These are phyloP conservation scores for Motacilla alba DNA, from an alignment of 2,113 vertebrate genomes.

Conservation along the genomic window DNA sequence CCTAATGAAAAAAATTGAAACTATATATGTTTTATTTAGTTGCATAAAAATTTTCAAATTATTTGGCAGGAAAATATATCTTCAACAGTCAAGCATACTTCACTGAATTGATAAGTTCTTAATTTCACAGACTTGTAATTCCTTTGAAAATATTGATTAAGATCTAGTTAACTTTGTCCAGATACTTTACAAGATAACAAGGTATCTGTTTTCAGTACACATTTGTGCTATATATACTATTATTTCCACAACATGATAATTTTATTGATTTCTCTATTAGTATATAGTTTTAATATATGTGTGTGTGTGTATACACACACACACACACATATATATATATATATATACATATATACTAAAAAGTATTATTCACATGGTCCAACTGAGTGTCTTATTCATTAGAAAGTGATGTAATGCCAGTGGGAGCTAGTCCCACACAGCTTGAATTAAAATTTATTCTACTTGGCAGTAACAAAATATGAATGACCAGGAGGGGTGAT, in stretches of 20 bases:
- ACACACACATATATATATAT: not conserved
- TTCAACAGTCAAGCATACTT: not conserved
- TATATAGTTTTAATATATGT: not conserved
- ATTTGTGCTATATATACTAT: not conserved
- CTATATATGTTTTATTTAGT: not conserved
- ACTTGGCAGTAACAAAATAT: slow-evolving; percentile 43
- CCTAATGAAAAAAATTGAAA: not conserved
- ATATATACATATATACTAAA: not conserved
- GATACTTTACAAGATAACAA: not conserved
- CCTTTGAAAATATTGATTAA: not conserved
- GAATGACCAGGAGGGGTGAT: slow-evolving; percentile 59
- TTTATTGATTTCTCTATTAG: not conserved
- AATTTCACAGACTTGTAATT: not conserved
- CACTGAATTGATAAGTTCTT: slow-evolving; percentile 5
- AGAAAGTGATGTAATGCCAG: slow-evolving; percentile 56
- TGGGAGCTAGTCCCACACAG: slow-evolving; percentile 34
- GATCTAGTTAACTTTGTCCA: not conserved
- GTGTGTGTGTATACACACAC: too few relatives aligned
- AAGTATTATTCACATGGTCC: slow-evolving; percentile 13
- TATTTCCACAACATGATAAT: not conserved
- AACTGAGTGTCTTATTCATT: slow-evolving; percentile 39
- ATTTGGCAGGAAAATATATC: not conserved
- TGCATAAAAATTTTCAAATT: not conserved
- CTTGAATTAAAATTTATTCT: slow-evolving; percentile 57
- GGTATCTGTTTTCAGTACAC: not conserved